Conservation (phyloP, 2,113 vertebrate species). For the Pterophyllum scalare region DNA sequence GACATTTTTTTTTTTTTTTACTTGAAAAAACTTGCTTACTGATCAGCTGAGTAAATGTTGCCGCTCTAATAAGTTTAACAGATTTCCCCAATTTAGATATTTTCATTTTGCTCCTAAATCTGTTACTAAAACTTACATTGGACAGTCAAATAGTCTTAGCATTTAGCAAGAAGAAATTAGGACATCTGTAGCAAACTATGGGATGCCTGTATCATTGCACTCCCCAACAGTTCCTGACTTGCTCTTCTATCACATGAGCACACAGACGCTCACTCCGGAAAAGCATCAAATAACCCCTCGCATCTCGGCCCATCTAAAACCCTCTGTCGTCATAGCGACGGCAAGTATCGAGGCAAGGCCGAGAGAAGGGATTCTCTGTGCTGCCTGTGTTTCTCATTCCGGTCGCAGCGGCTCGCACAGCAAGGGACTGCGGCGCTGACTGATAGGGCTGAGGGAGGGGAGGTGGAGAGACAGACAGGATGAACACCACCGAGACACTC, state of each 20-base stretch:
- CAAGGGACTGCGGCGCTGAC: constrained; percentile 37
- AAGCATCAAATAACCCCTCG: constrained; percentile 48
- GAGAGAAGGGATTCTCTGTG: constrained; percentile 79
- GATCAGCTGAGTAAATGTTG: background rate
- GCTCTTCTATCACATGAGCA: constrained; percentile 16
- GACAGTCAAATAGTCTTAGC: background rate
- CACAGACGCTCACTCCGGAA: constrained; percentile 34
- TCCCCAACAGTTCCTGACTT: background rate
- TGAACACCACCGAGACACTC: constrained; percentile 10
- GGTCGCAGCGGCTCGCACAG: constrained; percentile 58
- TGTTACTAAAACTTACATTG: background rate
- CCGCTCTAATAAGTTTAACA: background rate
- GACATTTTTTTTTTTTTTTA: too few relatives aligned
- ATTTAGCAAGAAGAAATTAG: background rate
- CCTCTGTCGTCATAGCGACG: constrained; percentile 74
- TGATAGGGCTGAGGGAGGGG: constrained; percentile 12
- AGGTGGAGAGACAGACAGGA: constrained; percentile 2
- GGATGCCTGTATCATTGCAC: background rate
- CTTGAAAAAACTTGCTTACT: too few relatives aligned
- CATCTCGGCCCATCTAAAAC: constrained; percentile 56
- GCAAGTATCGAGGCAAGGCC: constrained; percentile 50
- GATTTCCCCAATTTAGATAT: background rate
- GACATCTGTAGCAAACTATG: background rate
- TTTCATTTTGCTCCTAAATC: background rate
- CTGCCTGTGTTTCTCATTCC: constrained; percentile 73